Evolutionary conservation across 2,888 invertebrate genomes (phyloP), one percentile per base, ranked within the genome.

Genomic region (Thecocarcelia acutangulata): DNA sequence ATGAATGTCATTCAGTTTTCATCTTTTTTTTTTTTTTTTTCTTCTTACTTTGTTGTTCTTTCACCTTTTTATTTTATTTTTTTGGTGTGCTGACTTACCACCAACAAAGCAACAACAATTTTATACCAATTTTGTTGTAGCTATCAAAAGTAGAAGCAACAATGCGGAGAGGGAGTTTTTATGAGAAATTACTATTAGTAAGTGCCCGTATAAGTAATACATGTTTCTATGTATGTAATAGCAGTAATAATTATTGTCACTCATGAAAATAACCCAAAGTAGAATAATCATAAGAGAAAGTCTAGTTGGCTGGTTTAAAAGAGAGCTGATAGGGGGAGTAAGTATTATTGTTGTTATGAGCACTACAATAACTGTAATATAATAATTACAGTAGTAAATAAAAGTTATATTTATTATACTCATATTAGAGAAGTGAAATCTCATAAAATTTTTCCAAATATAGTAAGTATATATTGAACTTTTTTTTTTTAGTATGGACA

Each of bases 191-290:
- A 50, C 9, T 40, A 66, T 56, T 72, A 64, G 19, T 46, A 54
- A 52, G 63, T 58, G 21, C 42, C 75, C 74, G 74, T 77, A 69
- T 78, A 64, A 59, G 54, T 58, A 74, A 37, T 58, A 58, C 17
- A 24, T 15, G 19, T 48, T 56, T 24, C 24, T 33, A 33, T 56
- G 56, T 66, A 42, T 12, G 24, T 48, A 70, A 63, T 56, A 70
- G 56, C 42, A 56, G n/a, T 40, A 77, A 70, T 63, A 75, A 77
- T 56, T 33, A 66, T 59, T 58, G 50, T 44, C 72, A 78, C 59
- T 68, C 68, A 76, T 52, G 61, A 61, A 59, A 76, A 46, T 61
- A 46, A 46, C 68, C 59, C 59, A 68, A 12, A 33, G 40, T 40
- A 50, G 19, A 33, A 42, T 42, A 33, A 33, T 33, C 33, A 33